Base-by-base conservation (phyloP, 2,888 invertebrate species). In the Herminia tarsipennalis region DNA sequence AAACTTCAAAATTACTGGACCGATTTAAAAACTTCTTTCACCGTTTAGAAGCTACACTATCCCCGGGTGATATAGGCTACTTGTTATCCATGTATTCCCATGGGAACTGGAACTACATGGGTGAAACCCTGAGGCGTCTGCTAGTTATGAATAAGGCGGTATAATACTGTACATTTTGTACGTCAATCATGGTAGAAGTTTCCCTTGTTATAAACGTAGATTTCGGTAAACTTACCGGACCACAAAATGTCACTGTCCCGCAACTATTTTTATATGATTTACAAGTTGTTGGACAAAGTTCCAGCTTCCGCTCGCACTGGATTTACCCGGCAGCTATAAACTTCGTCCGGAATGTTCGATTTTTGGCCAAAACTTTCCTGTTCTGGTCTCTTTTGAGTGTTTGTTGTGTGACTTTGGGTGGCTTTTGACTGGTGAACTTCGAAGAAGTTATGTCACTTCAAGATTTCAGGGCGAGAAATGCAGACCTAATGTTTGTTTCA, bases 221-320 rank as follows among this genome's bases (percentile, higher is more conserved):
- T 36, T 17, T 8, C 5, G 9, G 24, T 24, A 14, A 24, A 39
- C 14, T 1, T 50, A 40, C 13, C 38, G 30, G 25, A 33, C 36
- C 24, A 1, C 44, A n/a, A 50, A 63, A 40, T 47, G 51, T 52
- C 59, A 48, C 43, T 35, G 38, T 36, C 48, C 33, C 41, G 29
- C 18, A 58, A 66, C 66, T 47, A 63, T 55, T 64, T 66, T 63
- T 63, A 58, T 64, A 63, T 63, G 64, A 66, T 64, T 64, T 59
- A 55, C 49, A 66, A 64, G 55, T 64, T 66, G 32, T n/a, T 34
- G 33, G 40, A 27, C 14, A 13, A 41, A 54, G 54, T 61, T 54
- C 13, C 14, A n/a, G n/a, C n/a, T 14, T 16, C 40, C 38, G 35
- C 25, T 33, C 39, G 34, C 28, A 29, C 32, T 18, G 42, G 63